phyloP scores from a whole-genome alignment of 2,888 invertebrate genomes.

The Resseliella maxima region DNA sequence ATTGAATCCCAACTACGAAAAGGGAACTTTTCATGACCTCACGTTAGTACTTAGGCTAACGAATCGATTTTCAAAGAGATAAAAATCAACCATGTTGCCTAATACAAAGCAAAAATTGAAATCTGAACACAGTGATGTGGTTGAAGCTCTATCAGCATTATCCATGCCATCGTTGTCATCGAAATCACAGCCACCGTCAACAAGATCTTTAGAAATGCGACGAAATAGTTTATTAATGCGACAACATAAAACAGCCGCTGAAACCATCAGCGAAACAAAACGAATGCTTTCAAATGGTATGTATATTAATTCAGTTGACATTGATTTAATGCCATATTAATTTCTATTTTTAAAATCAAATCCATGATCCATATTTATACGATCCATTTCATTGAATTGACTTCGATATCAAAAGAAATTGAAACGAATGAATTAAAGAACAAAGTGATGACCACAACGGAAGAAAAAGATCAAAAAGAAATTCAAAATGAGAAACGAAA shows the following conservation, averaged over 20 bases:
- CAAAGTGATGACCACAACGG: too few species aligned
- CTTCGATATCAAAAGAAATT: too few species aligned
- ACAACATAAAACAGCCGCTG: constrained; percentile 81
- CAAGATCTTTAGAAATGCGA: background rate
- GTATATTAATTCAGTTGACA: background rate
- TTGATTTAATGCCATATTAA: background rate
- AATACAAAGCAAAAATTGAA: background rate
- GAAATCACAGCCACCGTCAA: background rate
- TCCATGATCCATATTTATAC: too few species aligned
- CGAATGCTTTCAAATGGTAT: constrained; percentile 69
- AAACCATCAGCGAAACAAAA: constrained; percentile 83
- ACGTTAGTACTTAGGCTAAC: background rate
- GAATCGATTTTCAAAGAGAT: background rate
- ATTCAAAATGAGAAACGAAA: too few species aligned
- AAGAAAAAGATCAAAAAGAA: too few species aligned
- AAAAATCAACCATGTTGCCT: background rate
- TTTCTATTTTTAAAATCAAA: too few species aligned
- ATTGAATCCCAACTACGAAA: too few species aligned
- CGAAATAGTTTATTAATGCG: background rate
- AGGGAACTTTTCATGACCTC: background rate
- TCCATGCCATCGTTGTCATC: constrained; percentile 35
- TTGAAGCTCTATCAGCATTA: background rate
- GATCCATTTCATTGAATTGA: too few species aligned
- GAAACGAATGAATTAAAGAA: too few species aligned
- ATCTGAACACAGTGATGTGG: constrained; percentile 7